These are phyloP conservation scores for Melanostoma scalare DNA, from an alignment of 2,888 invertebrate genomes.

Conservation along the genomic window DNA sequence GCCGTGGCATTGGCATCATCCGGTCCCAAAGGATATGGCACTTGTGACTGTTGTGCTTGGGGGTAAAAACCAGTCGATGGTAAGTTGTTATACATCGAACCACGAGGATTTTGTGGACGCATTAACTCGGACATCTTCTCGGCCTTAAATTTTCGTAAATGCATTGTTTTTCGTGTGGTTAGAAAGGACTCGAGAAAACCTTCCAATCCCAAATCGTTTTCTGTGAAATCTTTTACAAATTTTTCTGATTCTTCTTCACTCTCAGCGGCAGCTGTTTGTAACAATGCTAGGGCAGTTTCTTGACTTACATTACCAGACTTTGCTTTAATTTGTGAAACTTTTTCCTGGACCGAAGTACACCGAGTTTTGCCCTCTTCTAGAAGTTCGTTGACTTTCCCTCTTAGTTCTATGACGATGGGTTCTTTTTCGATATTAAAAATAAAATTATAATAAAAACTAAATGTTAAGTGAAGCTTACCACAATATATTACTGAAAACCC, in stretches of 20 bases:
- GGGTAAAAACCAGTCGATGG: slow-evolving; percentile 76
- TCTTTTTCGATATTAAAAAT: slow-evolving; percentile 94
- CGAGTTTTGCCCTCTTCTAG: slow-evolving; percentile 87
- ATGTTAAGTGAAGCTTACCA: too few species aligned
- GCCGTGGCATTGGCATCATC: slow-evolving; percentile 93
- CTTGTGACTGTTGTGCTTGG: slow-evolving; percentile 71
- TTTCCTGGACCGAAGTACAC: slow-evolving; percentile 88
- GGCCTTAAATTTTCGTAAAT: slow-evolving; percentile 93
- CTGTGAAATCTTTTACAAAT: slow-evolving; percentile 90
- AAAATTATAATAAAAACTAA: too few species aligned
- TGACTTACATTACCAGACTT: slow-evolving; percentile 90
- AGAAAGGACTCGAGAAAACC: slow-evolving; percentile 93
- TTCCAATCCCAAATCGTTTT: slow-evolving; percentile 87
- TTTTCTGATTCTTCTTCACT: slow-evolving; percentile 96
- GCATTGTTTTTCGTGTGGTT: slow-evolving; percentile 88
- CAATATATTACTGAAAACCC: too few species aligned
- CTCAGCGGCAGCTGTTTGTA: slow-evolving; percentile 95
- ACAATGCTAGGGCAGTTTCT: slow-evolving; percentile 92
- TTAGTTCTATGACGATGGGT: slow-evolving; percentile 90
- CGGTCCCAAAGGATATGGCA: slow-evolving; percentile 84
- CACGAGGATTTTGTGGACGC: slow-evolving; percentile 78
- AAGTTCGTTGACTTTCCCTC: slow-evolving; percentile 87
- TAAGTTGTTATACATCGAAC: slow-evolving; percentile 77
- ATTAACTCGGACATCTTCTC: slow-evolving; percentile 94
- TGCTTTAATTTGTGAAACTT: slow-evolving; percentile 89